Conservation (phyloP, 2,888 invertebrate species). For the Polietes domitor region DNA sequence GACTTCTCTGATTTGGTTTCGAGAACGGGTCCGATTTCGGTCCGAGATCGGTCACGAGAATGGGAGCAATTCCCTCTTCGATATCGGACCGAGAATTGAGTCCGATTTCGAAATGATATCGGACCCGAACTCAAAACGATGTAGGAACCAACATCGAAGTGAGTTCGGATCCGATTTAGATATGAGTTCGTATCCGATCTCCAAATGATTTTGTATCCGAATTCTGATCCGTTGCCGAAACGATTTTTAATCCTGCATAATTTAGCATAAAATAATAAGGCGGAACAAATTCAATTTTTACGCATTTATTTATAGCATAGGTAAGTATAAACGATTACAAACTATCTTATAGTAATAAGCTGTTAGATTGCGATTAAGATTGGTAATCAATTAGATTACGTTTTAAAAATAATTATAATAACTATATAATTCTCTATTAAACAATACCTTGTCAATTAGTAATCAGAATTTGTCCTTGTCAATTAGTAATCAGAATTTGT, state of each 20-base stretch:
- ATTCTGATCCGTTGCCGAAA: conserved; percentile 17
- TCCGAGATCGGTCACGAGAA: conserved; percentile 8
- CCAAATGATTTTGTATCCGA: conserved; percentile 2
- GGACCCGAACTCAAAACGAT: conserved; percentile 4
- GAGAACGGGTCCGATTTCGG: conserved; percentile 17
- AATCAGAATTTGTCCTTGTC: no score
- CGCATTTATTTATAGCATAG: no score
- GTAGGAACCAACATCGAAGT: conserved; percentile 16
- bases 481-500: no score
- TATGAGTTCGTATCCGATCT: conserved; percentile 13
- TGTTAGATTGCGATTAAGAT: no score
- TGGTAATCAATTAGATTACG: no score
- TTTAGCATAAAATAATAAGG: no score
- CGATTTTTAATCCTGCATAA: background rate
- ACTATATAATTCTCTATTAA: no score
- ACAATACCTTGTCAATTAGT: no score
- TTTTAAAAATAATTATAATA: no score
- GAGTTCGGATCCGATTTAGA: conserved; percentile 26
- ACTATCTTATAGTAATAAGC: no score
- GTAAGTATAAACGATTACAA: no score
- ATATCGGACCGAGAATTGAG: conserved; percentile 19
- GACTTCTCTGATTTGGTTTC: conserved; percentile 24
- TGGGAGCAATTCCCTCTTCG: conserved; percentile 13
- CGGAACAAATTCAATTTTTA: conserved; percentile 1
- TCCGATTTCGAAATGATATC: conserved; percentile 22